These are phyloP conservation scores for Tupaia chinensis DNA, from an alignment of 2,113 vertebrate genomes.

Conservation along the genomic window DNA sequence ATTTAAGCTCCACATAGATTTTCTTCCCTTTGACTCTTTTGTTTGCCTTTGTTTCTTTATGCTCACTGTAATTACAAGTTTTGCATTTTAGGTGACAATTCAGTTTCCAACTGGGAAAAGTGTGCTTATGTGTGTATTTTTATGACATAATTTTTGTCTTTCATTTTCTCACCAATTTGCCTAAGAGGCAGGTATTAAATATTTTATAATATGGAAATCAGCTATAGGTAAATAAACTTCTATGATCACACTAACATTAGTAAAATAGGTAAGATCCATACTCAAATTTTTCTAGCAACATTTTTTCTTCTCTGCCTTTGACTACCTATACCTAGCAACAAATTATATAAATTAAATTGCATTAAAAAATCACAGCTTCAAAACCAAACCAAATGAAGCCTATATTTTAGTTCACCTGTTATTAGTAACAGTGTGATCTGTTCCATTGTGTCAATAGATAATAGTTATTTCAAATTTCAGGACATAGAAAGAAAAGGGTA, in stretches of 20 bases:
- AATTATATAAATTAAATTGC: neutral
- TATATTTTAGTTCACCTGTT: neutral
- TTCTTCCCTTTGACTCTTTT: neutral
- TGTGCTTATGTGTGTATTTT: neutral
- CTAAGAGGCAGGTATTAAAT: neutral
- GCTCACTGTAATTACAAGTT: neutral
- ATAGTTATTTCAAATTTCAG: neutral
- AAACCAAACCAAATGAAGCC: neutral
- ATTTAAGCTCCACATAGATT: neutral
- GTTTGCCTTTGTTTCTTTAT: neutral
- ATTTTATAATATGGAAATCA: neutral
- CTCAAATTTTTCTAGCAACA: neutral
- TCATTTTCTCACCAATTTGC: neutral
- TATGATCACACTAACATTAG: neutral
- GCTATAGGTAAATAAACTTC: neutral
- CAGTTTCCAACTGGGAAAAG: neutral
- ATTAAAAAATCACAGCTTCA: neutral
- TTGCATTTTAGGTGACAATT: neutral
- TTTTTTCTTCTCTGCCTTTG: neutral
- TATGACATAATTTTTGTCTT: neutral
- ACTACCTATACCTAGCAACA: neutral
- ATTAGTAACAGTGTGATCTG: neutral
- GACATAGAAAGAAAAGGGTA: neutral
- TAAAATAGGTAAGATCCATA: neutral
- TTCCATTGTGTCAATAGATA: neutral